These are phyloP conservation scores for Drosophila niveifrons DNA, from an alignment of 2,888 invertebrate species.

Conservation along the genomic window DNA sequence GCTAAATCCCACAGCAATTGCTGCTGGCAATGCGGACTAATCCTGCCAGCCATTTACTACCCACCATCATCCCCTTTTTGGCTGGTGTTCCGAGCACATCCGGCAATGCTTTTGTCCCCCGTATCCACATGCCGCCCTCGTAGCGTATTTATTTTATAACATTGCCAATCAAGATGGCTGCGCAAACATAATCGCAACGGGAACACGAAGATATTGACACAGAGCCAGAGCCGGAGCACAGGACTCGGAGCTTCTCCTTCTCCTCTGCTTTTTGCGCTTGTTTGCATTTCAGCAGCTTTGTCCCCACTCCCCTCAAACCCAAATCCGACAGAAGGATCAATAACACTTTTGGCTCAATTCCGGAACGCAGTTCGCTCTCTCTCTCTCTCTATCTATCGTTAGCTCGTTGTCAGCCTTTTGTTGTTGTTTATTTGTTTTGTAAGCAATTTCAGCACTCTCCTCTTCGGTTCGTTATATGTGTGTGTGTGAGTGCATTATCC, in stretches of 20 bases:
- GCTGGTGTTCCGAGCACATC: conserved; percentile 61
- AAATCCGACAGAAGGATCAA: conserved; percentile 74
- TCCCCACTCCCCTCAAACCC: conserved; percentile 33
- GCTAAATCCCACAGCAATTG: conserved; percentile 80
- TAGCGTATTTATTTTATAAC: conserved; percentile 86
- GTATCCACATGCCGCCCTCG: conserved; percentile 43
- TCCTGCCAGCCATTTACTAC: conserved; percentile 57
- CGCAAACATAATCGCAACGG: conserved; percentile 85
- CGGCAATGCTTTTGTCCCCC: conserved; percentile 36
- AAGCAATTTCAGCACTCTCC: conserved; percentile 75
- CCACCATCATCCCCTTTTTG: conserved; percentile 35
- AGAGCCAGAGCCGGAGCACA: conserved; percentile 35
- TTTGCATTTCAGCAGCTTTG: conserved; percentile 61
- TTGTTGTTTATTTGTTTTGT: conserved; percentile 80
- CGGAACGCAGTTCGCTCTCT: conserved; percentile 40
- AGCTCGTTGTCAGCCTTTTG: conserved; percentile 45
- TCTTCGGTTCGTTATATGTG: not conserved
- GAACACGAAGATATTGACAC: conserved; percentile 60
- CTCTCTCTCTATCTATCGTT: conserved; percentile 10
- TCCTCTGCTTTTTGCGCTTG: conserved; percentile 26
- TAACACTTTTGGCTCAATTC: conserved; percentile 80
- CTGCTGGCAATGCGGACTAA: conserved; percentile 74
- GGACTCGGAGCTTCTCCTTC: conserved; percentile 45
- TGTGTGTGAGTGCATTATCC: conserved; percentile 43
- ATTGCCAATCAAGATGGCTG: conserved; percentile 86